Base-by-base conservation (phyloP, 1,140 invertebrate species). In the Chelonus insularis region DNA sequence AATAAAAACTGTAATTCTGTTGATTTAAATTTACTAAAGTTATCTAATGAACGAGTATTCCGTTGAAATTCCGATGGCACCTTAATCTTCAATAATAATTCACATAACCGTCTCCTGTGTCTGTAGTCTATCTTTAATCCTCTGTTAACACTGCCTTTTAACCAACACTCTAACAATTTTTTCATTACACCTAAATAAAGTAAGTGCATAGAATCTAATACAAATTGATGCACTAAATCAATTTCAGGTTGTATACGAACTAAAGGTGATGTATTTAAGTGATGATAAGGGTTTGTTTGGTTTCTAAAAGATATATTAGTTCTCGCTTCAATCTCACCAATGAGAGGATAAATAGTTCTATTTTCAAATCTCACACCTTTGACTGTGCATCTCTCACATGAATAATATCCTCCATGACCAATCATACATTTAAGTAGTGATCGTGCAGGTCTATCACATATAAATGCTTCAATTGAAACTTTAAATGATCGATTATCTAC, bases 261-360 rank as follows among this genome's bases (percentile, higher is more conserved):
- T 29, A 69, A 48, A 8, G 63, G 63, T 25, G 65, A 65, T 14
- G 12, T 25, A 18, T 45, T 59, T 18, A 23, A 54, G 32, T 69
- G 68, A 43, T 69, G 65, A 5, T 55, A 21, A 9, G 11, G 9
- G 23, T 69, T 54, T 3, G 25, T 4, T 16, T 60, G 37, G 16
- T 57, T 50, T 1, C 63, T 18, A 57, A 69, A 69, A 32, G 60
- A 56, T 34, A 43, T n/a, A 21, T 67, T 52, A 16, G 60, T 67
- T 59, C 65, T 60, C 16, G 3, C 16, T 4, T 20, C 25, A 43
- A 37, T 4, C 34, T 12, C 8, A 32, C 60, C 48, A n/a, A 12
- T 23, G 11, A 1, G 1, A 32, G 34, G 8, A 59, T 67, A 67
- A 6, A 62, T 48, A 21, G 52, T 61, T 51, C 58, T 48, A 5